A percentile compares a stretch with the other conserved stretches of the same genome.
phyloP scores from a whole-genome alignment of 2,113 vertebrate genomes.

The Bubo scandiacus region DNA sequence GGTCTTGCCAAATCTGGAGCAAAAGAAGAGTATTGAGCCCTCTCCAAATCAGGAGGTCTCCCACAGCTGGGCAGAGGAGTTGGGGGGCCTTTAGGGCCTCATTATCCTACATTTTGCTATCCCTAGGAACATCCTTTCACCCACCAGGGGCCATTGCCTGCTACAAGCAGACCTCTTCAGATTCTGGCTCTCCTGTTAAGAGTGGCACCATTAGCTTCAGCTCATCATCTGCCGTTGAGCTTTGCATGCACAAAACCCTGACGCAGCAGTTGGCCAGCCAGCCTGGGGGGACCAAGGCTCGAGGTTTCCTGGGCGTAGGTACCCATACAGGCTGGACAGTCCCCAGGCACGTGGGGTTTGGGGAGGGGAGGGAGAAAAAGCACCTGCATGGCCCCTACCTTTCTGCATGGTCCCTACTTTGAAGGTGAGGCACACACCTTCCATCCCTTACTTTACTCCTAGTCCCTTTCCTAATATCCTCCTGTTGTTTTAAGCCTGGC shows the following conservation, averaged over 20 bases:
- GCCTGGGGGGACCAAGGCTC: fast-evolving
- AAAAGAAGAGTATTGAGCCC: not conserved
- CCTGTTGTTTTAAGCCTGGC: not conserved
- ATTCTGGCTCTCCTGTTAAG: fast-evolving
- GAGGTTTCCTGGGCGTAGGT: not conserved
- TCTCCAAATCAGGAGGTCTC: not conserved
- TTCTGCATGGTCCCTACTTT: not conserved
- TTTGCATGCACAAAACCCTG: not conserved
- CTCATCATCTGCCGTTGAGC: not conserved
- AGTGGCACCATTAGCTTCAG: not conserved
- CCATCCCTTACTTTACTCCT: not conserved
- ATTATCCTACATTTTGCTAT: fast-evolving
- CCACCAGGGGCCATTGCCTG: not conserved
- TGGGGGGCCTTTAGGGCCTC: no score
- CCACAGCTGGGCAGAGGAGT: not conserved
- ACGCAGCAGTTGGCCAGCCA: fast-evolving
- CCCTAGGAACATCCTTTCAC: not conserved
- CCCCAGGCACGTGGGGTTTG: fast-evolving
- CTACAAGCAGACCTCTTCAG: not conserved
- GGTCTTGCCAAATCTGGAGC: not conserved
- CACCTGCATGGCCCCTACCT: fast-evolving
- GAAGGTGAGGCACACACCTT: not conserved
- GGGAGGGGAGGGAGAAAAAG: not conserved
- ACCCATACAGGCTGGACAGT: not conserved
- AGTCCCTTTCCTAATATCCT: not conserved